These are phyloP conservation scores for Tetragnatha versicolor DNA, from an alignment of 1,140 invertebrate genomes.

Conservation along the genomic window DNA sequence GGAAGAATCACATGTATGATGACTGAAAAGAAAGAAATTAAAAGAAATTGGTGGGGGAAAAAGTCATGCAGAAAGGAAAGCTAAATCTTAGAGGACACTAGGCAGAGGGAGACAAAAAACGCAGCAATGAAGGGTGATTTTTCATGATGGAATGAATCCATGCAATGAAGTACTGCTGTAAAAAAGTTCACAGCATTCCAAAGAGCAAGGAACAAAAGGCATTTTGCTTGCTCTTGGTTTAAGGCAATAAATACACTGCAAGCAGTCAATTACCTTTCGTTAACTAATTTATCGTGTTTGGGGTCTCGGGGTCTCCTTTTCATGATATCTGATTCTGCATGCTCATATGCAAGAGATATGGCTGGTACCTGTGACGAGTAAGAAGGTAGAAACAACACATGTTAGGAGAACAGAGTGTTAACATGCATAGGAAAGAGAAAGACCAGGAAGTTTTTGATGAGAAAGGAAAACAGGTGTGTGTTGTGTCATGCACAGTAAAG, in stretches of 20 bases:
- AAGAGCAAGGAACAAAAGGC: neutral
- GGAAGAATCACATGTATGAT: no score
- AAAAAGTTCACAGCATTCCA: neutral
- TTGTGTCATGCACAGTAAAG: no score
- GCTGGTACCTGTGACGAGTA: constrained; percentile 69
- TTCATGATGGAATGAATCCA: neutral
- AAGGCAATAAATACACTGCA: neutral
- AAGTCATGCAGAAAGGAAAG: neutral
- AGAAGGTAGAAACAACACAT: constrained; percentile 30
- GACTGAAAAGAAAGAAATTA: no score
- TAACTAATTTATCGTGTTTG: constrained; percentile 73
- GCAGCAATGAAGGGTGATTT: constrained; percentile 44
- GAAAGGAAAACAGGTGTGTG: no score
- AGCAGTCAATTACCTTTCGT: constrained; percentile 63
- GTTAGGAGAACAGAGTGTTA: constrained; percentile 40
- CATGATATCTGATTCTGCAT: constrained; percentile 76
- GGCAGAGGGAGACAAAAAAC: constrained; percentile 16
- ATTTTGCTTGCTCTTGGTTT: neutral
- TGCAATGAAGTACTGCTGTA: no score
- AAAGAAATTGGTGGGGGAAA: no score
- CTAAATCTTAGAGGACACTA: neutral
- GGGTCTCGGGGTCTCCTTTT: constrained; percentile 74
- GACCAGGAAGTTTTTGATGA: neutral
- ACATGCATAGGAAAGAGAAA: constrained; percentile 6
- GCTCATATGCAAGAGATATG: constrained; percentile 76